These are phyloP conservation scores for Neomicropteryx cornuta DNA, from an alignment of 1,140 invertebrate species.

Conservation along the genomic window DNA sequence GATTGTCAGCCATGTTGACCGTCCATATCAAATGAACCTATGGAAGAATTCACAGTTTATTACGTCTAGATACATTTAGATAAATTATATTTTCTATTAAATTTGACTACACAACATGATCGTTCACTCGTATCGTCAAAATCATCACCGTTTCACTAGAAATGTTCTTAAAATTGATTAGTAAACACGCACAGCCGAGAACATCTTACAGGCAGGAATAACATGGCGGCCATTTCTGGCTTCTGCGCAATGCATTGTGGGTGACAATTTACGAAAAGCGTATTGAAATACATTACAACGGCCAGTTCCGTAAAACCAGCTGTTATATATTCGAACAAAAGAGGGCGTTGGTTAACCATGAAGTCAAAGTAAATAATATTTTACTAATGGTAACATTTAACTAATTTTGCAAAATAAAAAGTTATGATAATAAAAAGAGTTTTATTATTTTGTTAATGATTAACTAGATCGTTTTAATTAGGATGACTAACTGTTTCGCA, in stretches of 20 bases:
- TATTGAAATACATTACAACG: neutral
- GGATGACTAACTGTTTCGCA: too few relatives aligned
- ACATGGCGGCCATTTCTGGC: slow-evolving; percentile 38
- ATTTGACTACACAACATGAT: slow-evolving; percentile 35
- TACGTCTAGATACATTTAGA: slow-evolving; percentile 40
- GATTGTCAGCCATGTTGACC: slow-evolving; percentile 42
- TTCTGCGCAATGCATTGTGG: slow-evolving; percentile 41
- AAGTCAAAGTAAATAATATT: too few relatives aligned
- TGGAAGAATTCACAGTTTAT: slow-evolving; percentile 43
- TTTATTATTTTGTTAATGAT: too few relatives aligned
- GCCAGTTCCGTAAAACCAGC: too few relatives aligned
- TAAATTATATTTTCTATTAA: slow-evolving; percentile 35
- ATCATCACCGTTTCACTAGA: slow-evolving; percentile 38
- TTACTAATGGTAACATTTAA: too few relatives aligned
- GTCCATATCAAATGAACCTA: slow-evolving; percentile 42
- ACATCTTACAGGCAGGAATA: slow-evolving; percentile 42
- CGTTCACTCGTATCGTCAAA: slow-evolving; percentile 41
- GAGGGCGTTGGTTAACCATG: too few relatives aligned
- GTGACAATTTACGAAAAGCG: slow-evolving; percentile 32
- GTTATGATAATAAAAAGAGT: too few relatives aligned
- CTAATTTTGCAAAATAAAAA: too few relatives aligned
- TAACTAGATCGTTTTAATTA: too few relatives aligned
- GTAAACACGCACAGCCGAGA: slow-evolving; percentile 42
- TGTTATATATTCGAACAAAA: too few relatives aligned
- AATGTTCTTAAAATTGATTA: slow-evolving; percentile 40